Evolutionary conservation across 2,888 invertebrate genomes (phyloP).

Genomic region (Idaea biselata): DNA sequence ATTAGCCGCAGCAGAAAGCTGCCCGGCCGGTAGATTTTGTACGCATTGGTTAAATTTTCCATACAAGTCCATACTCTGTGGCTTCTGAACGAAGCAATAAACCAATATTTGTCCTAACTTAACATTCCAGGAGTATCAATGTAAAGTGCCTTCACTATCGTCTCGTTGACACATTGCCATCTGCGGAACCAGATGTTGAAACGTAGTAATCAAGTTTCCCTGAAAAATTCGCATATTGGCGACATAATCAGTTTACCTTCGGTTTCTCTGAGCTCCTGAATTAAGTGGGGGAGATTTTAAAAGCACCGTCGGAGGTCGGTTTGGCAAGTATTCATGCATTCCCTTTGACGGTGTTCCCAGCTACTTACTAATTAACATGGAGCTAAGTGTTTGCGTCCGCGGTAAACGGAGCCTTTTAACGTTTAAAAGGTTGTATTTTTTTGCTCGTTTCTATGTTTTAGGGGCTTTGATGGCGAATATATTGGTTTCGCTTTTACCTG

Average conservation of each 20-base stretch:
- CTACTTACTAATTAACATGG: constrained; percentile 79
- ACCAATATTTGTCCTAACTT: background rate
- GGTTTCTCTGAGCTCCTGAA: constrained; percentile 70
- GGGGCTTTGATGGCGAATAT: constrained; percentile 67
- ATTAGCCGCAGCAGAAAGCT: no score
- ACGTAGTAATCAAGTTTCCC: constrained; percentile 42
- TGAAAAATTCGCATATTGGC: constrained; percentile 71
- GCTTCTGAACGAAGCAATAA: background rate
- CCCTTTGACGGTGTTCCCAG: constrained; percentile 76
- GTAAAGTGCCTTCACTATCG: background rate
- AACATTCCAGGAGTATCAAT: background rate
- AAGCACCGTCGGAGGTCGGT: constrained; percentile 70
- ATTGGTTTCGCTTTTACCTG: constrained; percentile 67
- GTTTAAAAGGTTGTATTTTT: constrained; percentile 73
- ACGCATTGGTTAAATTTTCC: no score
- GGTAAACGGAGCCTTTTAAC: constrained; percentile 79
- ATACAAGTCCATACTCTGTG: no score
- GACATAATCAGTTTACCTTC: constrained; percentile 74
- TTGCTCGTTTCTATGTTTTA: constrained; percentile 64
- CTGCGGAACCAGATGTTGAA: constrained; percentile 35
- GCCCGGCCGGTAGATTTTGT: no score
- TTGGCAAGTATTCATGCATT: constrained; percentile 78
- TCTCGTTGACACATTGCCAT: constrained; percentile 5
- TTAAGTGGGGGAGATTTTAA: constrained; percentile 75
- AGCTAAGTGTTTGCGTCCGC: constrained; percentile 80